Evolutionary conservation across 2,888 invertebrate species (phyloP).

Genomic region (Stenchaetothrips biformis): DNA sequence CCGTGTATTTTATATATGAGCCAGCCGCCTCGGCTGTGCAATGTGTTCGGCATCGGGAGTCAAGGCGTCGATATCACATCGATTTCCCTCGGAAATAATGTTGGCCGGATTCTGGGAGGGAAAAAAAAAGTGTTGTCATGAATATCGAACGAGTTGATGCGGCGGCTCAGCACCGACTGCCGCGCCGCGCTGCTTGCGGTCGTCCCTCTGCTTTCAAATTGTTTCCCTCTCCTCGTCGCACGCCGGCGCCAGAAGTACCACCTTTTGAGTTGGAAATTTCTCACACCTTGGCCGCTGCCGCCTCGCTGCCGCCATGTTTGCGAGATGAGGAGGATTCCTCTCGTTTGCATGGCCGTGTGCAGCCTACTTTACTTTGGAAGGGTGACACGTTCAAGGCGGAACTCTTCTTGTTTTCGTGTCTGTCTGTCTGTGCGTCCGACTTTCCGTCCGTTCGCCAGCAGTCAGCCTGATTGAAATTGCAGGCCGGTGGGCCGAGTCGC

Average conservation of each 20-base stretch:
- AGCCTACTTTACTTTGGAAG: background rate
- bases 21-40: background rate
- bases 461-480: no score
- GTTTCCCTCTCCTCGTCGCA: background rate
- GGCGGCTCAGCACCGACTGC: background rate
- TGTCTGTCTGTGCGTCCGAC: no score
- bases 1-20: constrained; percentile 18
- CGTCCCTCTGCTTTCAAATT: background rate
- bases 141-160: background rate
- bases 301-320: background rate
- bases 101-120: background rate
- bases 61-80: background rate
- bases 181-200: background rate
- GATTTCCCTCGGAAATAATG: constrained; percentile 13
- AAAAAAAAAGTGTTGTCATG: background rate
- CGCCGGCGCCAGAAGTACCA: background rate
- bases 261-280: background rate
- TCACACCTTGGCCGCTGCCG: no score
- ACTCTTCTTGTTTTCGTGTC: background rate
- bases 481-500: no score
- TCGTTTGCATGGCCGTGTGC: background rate
- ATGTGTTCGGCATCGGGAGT: background rate
- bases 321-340: background rate
- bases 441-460: no score
- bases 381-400: background rate